Conservation (phyloP, 2,797 vertebrate species). For the Syngnathus rostellatus region DNA sequence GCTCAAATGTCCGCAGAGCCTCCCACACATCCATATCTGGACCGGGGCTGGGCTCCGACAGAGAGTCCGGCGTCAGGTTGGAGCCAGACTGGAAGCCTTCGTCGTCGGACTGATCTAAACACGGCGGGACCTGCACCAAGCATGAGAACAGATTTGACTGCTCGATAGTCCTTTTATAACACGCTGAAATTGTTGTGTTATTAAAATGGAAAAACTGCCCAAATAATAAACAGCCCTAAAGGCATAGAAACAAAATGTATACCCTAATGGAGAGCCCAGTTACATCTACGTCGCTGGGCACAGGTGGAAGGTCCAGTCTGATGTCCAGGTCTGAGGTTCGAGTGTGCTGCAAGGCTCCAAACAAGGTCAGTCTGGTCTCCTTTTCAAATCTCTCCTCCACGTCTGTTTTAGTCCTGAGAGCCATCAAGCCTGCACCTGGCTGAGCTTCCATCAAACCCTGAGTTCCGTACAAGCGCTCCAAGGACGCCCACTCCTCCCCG, state of each 20-base stretch:
- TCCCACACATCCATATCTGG: conserved; percentile 92
- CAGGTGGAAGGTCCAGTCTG: conserved; percentile 82
- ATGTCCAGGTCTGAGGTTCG: conserved; percentile 86
- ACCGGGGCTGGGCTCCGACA: conserved; percentile 82
- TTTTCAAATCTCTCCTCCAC: conserved; percentile 84
- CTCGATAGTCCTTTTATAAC: no score
- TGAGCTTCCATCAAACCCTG: conserved; percentile 81
- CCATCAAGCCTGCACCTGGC: conserved; percentile 74
- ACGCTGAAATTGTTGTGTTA: no score
- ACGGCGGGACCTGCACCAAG: conserved; percentile 79
- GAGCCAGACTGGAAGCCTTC: conserved; percentile 96
- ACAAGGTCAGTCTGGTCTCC: conserved; percentile 83
- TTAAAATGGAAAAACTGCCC: no score
- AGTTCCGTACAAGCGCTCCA: conserved; percentile 63
- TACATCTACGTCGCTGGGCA: conserved; percentile 87
- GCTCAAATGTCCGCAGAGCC: conserved; percentile 77
- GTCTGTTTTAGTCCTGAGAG: conserved; percentile 65
- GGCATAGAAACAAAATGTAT: conserved; percentile 16
- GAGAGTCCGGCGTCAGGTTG: conserved; percentile 94
- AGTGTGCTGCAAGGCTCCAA: conserved; percentile 88
- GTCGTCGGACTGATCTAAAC: conserved; percentile 91
- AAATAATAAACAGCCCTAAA: no score
- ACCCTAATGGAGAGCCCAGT: conserved; percentile 89
- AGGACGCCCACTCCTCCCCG: conserved; percentile 65
- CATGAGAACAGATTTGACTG: neutral